These are phyloP conservation scores for Psittacus erithacus DNA, from an alignment of 2,113 vertebrate species.

Conservation along the genomic window DNA sequence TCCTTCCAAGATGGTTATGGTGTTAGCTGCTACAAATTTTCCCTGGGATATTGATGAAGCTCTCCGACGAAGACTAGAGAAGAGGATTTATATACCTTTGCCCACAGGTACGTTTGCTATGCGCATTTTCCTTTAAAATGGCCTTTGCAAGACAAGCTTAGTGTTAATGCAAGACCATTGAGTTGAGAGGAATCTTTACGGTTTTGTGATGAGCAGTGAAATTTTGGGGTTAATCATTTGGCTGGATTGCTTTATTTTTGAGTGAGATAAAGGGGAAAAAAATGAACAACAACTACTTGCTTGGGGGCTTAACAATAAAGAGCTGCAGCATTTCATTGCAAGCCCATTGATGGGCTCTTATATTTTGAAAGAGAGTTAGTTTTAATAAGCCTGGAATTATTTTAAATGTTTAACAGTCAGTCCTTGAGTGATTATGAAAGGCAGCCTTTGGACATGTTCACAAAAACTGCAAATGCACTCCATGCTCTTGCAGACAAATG, in stretches of 20 bases:
- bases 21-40: slow-evolving; percentile 85
- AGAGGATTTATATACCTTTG: slow-evolving; percentile 85
- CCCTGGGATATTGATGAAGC: slow-evolving; percentile 87
- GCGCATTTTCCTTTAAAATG: slow-evolving; percentile 9
- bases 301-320: slow-evolving; percentile 36
- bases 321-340: slow-evolving; percentile 16
- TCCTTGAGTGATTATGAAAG: slow-evolving; percentile 62
- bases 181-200: background rate
- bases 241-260: background rate
- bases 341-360: slow-evolving; percentile 8
- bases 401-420: slow-evolving; percentile 61
- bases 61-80: slow-evolving; percentile 81
- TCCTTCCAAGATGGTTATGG: slow-evolving; percentile 86
- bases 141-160: background rate
- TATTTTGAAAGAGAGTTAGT: slow-evolving; percentile 35
- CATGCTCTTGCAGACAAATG: slow-evolving; percentile 16
- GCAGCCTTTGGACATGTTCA: slow-evolving; percentile 41
- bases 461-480: slow-evolving; percentile 56
- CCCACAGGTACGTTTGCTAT: slow-evolving; percentile 75
- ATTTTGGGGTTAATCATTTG: slow-evolving; percentile 31
- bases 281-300: background rate
- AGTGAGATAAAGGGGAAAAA: background rate
- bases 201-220: background rate
- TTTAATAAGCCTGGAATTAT: slow-evolving; percentile 60
- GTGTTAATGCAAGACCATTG: background rate